Percentiles rank a stretch among this genome's conserved stretches.
These are phyloP conservation scores for Drosophila orena DNA, from an alignment of 1,140 invertebrate genomes.

Conservation along the genomic window DNA sequence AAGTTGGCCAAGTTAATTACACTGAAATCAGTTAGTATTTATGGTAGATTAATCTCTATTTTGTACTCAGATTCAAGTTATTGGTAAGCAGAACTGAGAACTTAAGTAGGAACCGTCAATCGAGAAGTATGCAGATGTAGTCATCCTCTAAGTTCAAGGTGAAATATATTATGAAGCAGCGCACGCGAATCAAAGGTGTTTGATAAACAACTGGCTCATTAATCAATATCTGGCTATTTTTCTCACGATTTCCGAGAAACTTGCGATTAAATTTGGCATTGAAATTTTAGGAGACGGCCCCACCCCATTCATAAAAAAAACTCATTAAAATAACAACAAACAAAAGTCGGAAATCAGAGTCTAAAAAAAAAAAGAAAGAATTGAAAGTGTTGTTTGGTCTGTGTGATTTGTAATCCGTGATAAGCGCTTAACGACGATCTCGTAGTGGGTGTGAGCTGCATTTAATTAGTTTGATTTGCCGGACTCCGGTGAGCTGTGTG, in stretches of 20 bases:
- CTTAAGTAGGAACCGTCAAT: background rate
- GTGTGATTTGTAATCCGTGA: constrained; percentile 20
- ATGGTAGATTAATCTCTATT: no score
- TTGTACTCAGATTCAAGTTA: no score
- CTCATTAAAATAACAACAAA: constrained; percentile 28
- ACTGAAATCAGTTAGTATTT: background rate
- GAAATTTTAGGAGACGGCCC: background rate
- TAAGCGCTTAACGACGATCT: background rate
- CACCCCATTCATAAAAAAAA: constrained; percentile 6
- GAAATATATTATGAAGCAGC: background rate
- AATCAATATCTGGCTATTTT: constrained; percentile 12
- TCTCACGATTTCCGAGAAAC: background rate
- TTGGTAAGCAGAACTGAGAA: no score
- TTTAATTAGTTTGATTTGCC: constrained; percentile 14
- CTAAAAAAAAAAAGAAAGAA: constrained; percentile 28
- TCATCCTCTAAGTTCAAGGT: background rate
- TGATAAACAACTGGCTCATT: background rate
- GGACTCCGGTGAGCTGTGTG: background rate
- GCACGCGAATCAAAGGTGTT: background rate
- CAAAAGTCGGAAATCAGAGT: constrained; percentile 2
- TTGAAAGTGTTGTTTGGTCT: constrained; percentile 27
- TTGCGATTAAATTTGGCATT: background rate
- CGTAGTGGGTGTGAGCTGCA: constrained; percentile 14
- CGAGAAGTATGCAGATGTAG: background rate
- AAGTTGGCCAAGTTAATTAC: background rate